Conservation (phyloP, 2,797 vertebrate species). For the Etheostoma nigrum region DNA sequence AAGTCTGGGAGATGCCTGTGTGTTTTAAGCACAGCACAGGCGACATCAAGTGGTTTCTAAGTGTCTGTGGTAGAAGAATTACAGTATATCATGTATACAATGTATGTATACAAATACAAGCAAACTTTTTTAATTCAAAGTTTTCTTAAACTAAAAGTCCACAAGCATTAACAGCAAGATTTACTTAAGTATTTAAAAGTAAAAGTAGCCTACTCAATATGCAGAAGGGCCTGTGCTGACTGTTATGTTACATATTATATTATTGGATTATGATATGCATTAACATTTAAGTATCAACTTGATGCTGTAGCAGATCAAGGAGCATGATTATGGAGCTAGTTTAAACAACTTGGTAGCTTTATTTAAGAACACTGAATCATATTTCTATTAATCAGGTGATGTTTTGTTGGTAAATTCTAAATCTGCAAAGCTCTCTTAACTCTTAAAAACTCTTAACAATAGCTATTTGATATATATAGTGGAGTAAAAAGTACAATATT, state of each 20-base stretch:
- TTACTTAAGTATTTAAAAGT: background rate
- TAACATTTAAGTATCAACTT: background rate
- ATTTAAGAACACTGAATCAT: background rate
- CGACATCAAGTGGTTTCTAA: conserved; percentile 53
- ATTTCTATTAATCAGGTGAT: background rate
- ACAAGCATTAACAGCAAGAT: background rate
- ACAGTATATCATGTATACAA: too few species aligned
- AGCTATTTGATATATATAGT: background rate
- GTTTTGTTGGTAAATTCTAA: background rate
- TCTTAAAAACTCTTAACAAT: background rate
- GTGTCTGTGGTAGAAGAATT: background rate
- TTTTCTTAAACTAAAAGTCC: conserved; percentile 1
- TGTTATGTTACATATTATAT: background rate
- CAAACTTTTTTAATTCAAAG: background rate
- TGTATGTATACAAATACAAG: background rate
- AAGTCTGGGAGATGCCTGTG: conserved; percentile 17
- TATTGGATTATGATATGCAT: background rate
- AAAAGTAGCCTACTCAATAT: background rate
- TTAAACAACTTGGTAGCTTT: background rate
- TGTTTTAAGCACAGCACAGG: conserved; percentile 9
- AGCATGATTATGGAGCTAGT: background rate
- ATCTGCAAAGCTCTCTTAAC: background rate
- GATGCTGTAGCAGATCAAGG: background rate
- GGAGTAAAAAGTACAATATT: background rate
- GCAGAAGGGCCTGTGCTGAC: background rate